phyloP scores from a whole-genome alignment of 1,140 invertebrate genomes.

The Plectus sambesii region DNA sequence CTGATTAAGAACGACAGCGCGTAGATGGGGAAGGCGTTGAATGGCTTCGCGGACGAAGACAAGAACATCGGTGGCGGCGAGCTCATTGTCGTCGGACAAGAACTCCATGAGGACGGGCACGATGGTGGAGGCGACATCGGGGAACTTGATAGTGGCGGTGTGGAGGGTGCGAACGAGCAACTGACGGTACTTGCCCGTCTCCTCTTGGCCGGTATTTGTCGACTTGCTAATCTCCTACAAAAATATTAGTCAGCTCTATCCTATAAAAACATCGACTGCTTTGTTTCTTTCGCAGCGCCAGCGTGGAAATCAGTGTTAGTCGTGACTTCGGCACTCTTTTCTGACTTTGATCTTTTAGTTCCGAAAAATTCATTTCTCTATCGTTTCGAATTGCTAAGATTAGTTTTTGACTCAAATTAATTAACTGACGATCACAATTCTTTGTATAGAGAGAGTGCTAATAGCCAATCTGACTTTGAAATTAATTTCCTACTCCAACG shows the following conservation, averaged over 20 bases:
- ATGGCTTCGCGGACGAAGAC: slow-evolving; percentile 88
- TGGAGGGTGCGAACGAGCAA: slow-evolving; percentile 86
- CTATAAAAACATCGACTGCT: slow-evolving; percentile 45
- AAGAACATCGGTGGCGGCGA: slow-evolving; percentile 82
- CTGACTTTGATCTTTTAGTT: too few relatives aligned
- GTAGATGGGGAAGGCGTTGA: slow-evolving; percentile 72
- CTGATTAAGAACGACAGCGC: slow-evolving; percentile 61
- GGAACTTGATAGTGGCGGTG: slow-evolving; percentile 89
- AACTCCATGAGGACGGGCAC: slow-evolving; percentile 91
- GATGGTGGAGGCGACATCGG: slow-evolving; percentile 81
- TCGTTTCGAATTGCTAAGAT: neutral
- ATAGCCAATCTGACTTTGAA: too few relatives aligned
- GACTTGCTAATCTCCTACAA: slow-evolving; percentile 70
- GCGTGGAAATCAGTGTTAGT: too few relatives aligned
- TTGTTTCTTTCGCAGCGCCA: slow-evolving; percentile 84
- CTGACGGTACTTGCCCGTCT: slow-evolving; percentile 88
- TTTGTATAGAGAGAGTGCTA: too few relatives aligned
- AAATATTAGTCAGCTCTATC: slow-evolving; percentile 29
- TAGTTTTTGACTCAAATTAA: neutral
- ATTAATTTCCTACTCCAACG: too few relatives aligned
- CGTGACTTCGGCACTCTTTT: too few relatives aligned
- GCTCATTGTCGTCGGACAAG: slow-evolving; percentile 81
- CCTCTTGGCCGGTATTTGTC: slow-evolving; percentile 68
- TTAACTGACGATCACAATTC: too few relatives aligned
- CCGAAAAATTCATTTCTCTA: slow-evolving; percentile 7